phyloP scores from a whole-genome alignment of 2,797 vertebrate species.

The Pogoniulus pusillus region DNA sequence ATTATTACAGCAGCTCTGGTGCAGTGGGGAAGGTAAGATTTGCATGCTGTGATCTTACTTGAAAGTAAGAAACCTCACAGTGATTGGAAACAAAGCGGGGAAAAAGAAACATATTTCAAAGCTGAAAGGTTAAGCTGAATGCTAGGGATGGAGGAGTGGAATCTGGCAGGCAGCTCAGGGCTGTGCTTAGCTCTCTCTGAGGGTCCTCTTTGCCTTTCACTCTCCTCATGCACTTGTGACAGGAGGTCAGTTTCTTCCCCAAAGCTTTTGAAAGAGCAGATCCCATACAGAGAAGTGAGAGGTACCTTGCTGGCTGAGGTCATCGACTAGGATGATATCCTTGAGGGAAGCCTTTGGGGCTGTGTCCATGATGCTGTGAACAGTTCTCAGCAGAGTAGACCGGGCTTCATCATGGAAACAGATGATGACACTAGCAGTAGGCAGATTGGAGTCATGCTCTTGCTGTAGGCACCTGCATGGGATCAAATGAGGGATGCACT shows the following conservation, averaged over 20 bases:
- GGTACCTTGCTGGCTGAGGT: slow-evolving; percentile 85
- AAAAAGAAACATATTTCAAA: background rate
- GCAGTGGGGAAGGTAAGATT: background rate
- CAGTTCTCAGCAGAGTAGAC: slow-evolving; percentile 85
- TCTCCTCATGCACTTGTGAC: background rate
- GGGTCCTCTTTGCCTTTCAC: background rate
- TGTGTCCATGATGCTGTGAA: slow-evolving; percentile 86
- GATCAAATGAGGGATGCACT: slow-evolving; percentile 1
- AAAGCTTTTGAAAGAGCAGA: background rate
- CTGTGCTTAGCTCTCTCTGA: background rate
- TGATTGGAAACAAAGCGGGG: background rate
- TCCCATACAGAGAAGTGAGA: background rate
- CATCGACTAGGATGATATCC: slow-evolving; percentile 88
- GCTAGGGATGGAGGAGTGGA: background rate
- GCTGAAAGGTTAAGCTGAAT: background rate
- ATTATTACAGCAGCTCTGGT: background rate
- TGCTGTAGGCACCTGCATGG: slow-evolving; percentile 81
- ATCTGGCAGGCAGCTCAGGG: background rate
- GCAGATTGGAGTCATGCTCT: slow-evolving; percentile 76
- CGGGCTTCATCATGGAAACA: slow-evolving; percentile 88
- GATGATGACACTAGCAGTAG: slow-evolving; percentile 84
- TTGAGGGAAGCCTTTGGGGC: slow-evolving; percentile 77
- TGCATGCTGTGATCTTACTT: slow-evolving; percentile 13
- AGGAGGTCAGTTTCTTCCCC: background rate
- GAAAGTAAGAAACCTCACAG: slow-evolving; percentile 10